Conservation (phyloP, 2,888 invertebrate species). For the Belgica antarctica region DNA sequence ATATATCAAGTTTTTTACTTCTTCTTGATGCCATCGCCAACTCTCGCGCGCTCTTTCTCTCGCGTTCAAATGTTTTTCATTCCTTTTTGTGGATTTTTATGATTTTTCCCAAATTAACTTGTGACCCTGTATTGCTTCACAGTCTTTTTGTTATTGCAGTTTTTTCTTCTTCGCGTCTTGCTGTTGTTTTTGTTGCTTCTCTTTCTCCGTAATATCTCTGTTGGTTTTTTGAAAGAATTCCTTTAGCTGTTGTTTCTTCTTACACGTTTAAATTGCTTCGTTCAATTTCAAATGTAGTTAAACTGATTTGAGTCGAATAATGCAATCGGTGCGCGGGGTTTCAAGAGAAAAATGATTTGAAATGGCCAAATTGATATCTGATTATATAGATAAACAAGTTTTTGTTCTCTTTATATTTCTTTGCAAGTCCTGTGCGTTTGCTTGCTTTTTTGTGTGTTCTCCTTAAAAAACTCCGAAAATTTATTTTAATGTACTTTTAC, state of each 20-base stretch:
- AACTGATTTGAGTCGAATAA: neutral
- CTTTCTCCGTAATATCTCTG: slow-evolving; percentile 11
- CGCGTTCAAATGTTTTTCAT: slow-evolving; percentile 18
- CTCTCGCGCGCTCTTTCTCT: neutral
- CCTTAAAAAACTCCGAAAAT: slow-evolving; percentile 32
- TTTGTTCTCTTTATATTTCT: neutral
- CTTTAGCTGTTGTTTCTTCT: neutral
- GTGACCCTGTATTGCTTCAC: slow-evolving; percentile 39
- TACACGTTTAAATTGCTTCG: slow-evolving; percentile 23
- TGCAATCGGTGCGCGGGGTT: too few relatives aligned
- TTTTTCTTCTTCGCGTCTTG: neutral
- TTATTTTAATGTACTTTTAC: slow-evolving; percentile 34
- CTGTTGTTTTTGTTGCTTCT: too few relatives aligned
- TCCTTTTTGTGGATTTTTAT: slow-evolving; percentile 39
- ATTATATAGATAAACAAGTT: slow-evolving; percentile 28
- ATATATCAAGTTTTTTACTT: slow-evolving; percentile 34
- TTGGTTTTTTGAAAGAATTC: neutral
- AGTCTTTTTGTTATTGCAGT: neutral
- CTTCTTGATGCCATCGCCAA: neutral
- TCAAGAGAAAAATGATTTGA: slow-evolving; percentile 42
- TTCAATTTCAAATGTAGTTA: slow-evolving; percentile 35
- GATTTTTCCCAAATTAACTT: slow-evolving; percentile 43
- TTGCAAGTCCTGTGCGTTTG: neutral
- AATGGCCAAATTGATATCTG: slow-evolving; percentile 41
- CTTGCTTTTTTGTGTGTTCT: neutral